Evolutionary conservation across 2,888 invertebrate genomes (phyloP).

Genomic region (Cacoxenus indagator): DNA sequence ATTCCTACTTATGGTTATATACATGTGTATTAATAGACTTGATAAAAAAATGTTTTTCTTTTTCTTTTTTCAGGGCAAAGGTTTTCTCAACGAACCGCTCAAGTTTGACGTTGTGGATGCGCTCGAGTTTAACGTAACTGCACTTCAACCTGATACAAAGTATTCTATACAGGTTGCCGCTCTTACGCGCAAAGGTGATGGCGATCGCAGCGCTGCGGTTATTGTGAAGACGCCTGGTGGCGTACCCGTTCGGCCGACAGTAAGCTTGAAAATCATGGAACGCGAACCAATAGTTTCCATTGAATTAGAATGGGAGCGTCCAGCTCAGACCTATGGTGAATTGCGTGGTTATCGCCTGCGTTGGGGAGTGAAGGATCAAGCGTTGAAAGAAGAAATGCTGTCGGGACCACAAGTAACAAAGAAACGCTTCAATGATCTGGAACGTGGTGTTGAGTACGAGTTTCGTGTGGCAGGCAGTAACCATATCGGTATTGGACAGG

Average conservation of each 20-base stretch:
- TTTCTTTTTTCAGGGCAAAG: conserved; percentile 70
- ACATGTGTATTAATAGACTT: too few species aligned
- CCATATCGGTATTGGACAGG: conserved; percentile 94
- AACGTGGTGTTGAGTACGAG: conserved; percentile 95
- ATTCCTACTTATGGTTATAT: too few species aligned
- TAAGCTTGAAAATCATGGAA: conserved; percentile 85
- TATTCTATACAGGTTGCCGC: conserved; percentile 97
- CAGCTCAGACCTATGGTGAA: conserved; percentile 90
- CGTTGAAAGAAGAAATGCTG: conserved; percentile 80
- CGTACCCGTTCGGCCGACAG: conserved; percentile 87
- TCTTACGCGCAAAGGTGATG: conserved; percentile 96
- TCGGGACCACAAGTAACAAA: conserved; percentile 78
- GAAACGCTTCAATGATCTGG: conserved; percentile 84
- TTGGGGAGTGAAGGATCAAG: conserved; percentile 89
- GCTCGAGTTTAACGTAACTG: conserved; percentile 86
- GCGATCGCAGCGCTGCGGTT: conserved; percentile 89
- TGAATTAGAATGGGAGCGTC: conserved; percentile 93
- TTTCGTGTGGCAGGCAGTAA: conserved; percentile 97
- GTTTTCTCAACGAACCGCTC: conserved; percentile 88
- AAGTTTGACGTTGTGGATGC: conserved; percentile 89
- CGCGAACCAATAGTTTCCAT: conserved; percentile 90
- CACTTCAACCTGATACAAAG: conserved; percentile 93
- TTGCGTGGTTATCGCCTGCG: conserved; percentile 88
- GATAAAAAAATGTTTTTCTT: not conserved
- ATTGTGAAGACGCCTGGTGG: conserved; percentile 93